Evolutionary conservation across 2,797 vertebrate genomes (phyloP).

Genomic region (Cyclura pinguis): DNA sequence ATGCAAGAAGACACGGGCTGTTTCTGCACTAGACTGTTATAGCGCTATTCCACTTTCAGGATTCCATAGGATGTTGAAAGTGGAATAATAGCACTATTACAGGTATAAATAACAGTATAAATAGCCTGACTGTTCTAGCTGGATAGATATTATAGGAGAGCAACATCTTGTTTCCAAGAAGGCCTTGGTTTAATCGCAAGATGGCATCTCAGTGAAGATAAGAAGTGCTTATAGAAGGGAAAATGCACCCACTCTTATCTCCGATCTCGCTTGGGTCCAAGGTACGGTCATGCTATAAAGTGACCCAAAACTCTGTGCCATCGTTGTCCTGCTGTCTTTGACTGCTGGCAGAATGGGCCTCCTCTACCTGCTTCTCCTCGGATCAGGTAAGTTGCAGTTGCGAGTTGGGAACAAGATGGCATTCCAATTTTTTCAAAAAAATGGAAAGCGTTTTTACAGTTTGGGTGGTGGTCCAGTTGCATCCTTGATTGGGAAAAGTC

Average conservation of each 20-base stretch:
- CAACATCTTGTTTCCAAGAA: slow-evolving; percentile 39
- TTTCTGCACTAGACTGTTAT: too few relatives aligned
- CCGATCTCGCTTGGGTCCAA: slow-evolving; percentile 36
- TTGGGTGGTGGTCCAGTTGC: too few relatives aligned
- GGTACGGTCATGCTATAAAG: slow-evolving; percentile 59
- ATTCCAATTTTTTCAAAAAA: too few relatives aligned
- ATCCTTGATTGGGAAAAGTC: too few relatives aligned
- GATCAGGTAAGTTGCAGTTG: neutral
- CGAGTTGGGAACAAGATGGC: too few relatives aligned
- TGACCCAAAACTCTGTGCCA: fast-evolving
- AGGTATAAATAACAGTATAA: too few relatives aligned
- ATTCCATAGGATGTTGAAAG: too few relatives aligned
- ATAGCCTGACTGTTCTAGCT: neutral
- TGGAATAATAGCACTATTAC: too few relatives aligned
- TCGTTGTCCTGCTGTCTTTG: fast-evolving
- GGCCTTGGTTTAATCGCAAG: neutral
- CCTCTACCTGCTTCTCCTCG: slow-evolving; percentile 52
- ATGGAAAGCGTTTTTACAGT: too few relatives aligned
- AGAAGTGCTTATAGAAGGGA: slow-evolving; percentile 53
- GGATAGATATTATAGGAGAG: neutral
- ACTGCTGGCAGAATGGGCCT: slow-evolving; percentile 42
- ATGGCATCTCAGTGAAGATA: slow-evolving; percentile 13
- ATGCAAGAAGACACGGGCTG: too few relatives aligned
- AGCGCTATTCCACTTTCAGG: too few relatives aligned
- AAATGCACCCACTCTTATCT: slow-evolving; percentile 49